These are phyloP conservation scores for Calyptommatus sinebrachiatus DNA, from an alignment of 2,113 vertebrate species.

Conservation along the genomic window DNA sequence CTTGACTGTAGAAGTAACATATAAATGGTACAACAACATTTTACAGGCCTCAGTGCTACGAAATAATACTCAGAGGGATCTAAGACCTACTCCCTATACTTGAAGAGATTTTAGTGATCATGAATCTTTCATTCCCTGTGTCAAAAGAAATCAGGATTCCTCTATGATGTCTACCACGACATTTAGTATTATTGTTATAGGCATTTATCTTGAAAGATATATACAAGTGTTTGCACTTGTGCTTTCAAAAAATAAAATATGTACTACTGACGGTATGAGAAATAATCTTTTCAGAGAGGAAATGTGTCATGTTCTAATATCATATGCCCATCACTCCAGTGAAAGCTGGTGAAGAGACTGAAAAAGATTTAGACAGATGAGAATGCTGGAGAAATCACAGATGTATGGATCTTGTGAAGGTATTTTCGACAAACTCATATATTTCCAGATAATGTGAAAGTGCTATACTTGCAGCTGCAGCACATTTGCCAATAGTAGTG, in stretches of 20 bases:
- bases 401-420: background rate
- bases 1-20: background rate
- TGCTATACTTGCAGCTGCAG: too few relatives aligned
- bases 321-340: background rate
- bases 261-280: background rate
- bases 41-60: background rate
- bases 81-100: background rate
- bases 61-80: background rate
- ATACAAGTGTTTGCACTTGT: background rate
- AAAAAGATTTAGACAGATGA: background rate
- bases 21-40: background rate
- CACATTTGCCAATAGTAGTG: too few relatives aligned
- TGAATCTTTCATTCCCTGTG: background rate
- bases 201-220: slow-evolving; percentile 14
- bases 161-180: slow-evolving; percentile 6
- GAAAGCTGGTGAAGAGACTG: background rate
- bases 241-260: background rate
- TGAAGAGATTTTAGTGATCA: background rate
- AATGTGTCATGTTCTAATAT: slow-evolving; percentile 14
- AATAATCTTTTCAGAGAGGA: background rate
- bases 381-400: background rate
- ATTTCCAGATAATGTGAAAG: background rate
- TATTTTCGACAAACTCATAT: background rate
- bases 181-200: slow-evolving; percentile 11
- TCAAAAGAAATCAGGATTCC: background rate